phyloP scores from a whole-genome alignment of 2,888 invertebrate species.

The Lasius platythorax region DNA sequence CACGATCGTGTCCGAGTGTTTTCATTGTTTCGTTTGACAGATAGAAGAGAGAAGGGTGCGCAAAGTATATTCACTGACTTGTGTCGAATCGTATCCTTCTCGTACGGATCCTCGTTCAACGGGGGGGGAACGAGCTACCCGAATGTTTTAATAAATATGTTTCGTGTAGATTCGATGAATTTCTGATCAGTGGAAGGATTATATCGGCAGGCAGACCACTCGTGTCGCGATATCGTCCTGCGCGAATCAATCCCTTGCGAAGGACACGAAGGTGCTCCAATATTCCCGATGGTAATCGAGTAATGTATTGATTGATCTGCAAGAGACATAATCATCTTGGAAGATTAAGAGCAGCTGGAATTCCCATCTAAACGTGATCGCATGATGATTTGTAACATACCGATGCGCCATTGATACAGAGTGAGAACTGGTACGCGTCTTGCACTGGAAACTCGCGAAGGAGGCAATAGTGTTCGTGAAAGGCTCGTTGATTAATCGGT shows the following conservation, averaged over 20 bases:
- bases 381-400: slow-evolving; percentile 46
- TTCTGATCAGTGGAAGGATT: slow-evolving; percentile 5
- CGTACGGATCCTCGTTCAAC: background rate
- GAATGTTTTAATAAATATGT: background rate
- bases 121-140: background rate
- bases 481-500: slow-evolving; percentile 66
- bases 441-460: background rate
- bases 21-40: slow-evolving; percentile 1
- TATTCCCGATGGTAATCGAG: slow-evolving; percentile 42
- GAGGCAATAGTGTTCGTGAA: slow-evolving; percentile 20
- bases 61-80: background rate
- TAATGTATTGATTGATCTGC: slow-evolving; percentile 41
- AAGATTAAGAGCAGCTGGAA: slow-evolving; percentile 43
- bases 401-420: slow-evolving; percentile 33
- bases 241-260: slow-evolving; percentile 10
- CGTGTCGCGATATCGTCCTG: slow-evolving; percentile 5
- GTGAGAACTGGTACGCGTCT: slow-evolving; percentile 9
- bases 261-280: slow-evolving; percentile 24
- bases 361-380: slow-evolving; percentile 44
- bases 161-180: background rate
- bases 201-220: background rate
- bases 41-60: background rate
- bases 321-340: slow-evolving; percentile 37
- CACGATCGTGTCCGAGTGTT: background rate
- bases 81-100: background rate